phyloP scores from a whole-genome alignment of 2,888 invertebrate genomes.

The Pinctada fucata region DNA sequence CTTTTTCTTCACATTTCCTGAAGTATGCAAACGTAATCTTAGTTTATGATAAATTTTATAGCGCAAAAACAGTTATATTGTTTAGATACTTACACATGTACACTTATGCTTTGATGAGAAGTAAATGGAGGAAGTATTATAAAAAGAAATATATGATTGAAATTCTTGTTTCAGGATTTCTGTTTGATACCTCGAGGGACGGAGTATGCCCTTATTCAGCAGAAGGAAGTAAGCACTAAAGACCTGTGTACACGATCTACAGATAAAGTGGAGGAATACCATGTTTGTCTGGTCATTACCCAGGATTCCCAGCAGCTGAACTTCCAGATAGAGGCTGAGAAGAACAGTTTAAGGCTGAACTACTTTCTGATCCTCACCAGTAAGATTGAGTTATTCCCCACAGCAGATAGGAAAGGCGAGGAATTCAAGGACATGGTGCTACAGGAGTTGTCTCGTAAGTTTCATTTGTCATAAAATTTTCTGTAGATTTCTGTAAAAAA shows the following conservation, averaged over 20 bases:
- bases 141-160: no score
- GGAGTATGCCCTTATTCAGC: constrained; percentile 83
- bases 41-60: no score
- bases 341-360: constrained; percentile 79
- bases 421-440: constrained; percentile 78
- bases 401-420: constrained; percentile 81
- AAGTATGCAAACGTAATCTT: no score
- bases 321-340: constrained; percentile 41
- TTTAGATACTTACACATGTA: no score
- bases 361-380: constrained; percentile 83
- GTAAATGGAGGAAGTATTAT: no score
- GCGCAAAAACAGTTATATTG: no score
- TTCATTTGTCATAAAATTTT: background rate
- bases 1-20: no score
- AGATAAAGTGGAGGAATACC: constrained; percentile 82
- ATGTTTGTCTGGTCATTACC: constrained; percentile 83
- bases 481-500: background rate
- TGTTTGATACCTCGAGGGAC: constrained; percentile 72
- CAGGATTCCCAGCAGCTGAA: constrained; percentile 74
- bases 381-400: constrained; percentile 68
- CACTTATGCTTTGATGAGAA: no score
- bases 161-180: constrained; percentile 47
- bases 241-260: constrained; percentile 77
- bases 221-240: constrained; percentile 82
- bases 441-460: constrained; percentile 28